These are phyloP conservation scores for Gymnorhina tibicen DNA, from an alignment of 2,113 vertebrate genomes.

Conservation along the genomic window DNA sequence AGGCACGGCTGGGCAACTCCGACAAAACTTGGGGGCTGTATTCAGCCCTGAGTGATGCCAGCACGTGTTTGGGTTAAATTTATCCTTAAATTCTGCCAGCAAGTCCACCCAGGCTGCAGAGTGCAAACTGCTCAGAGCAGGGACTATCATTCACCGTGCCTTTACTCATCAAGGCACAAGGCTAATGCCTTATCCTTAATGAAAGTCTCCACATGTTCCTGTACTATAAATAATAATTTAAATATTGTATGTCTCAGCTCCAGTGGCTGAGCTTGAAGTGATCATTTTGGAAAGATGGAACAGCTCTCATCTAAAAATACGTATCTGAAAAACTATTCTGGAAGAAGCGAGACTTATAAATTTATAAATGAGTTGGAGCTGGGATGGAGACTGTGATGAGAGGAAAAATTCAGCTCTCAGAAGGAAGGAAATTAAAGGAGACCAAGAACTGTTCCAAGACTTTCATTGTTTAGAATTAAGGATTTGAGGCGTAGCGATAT, in stretches of 20 bases:
- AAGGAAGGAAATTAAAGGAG: constrained; percentile 39
- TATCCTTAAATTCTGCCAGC: background rate
- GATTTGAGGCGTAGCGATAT: background rate
- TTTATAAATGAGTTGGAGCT: constrained; percentile 55
- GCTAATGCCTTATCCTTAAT: constrained; percentile 51
- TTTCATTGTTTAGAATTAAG: constrained; percentile 48
- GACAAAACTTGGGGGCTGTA: background rate
- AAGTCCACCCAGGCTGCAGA: background rate
- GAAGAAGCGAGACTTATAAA: constrained; percentile 39
- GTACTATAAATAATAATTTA: constrained; percentile 68
- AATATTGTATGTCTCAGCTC: constrained; percentile 65
- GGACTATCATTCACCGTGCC: background rate
- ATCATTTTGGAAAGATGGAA: constrained; percentile 63
- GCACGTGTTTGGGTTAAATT: background rate
- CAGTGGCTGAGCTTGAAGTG: constrained; percentile 63
- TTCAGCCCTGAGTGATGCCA: background rate
- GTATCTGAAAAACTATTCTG: constrained; percentile 56
- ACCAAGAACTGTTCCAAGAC: background rate
- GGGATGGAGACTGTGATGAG: constrained; percentile 24
- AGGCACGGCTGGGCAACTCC: background rate
- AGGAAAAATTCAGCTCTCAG: constrained; percentile 32
- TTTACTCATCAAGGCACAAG: constrained; percentile 22
- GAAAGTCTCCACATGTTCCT: constrained; percentile 51
- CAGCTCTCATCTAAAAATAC: constrained; percentile 61
- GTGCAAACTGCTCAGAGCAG: background rate